Conservation (phyloP, 1,140 invertebrate genomes). For the Drosophila oshimai region DNA sequence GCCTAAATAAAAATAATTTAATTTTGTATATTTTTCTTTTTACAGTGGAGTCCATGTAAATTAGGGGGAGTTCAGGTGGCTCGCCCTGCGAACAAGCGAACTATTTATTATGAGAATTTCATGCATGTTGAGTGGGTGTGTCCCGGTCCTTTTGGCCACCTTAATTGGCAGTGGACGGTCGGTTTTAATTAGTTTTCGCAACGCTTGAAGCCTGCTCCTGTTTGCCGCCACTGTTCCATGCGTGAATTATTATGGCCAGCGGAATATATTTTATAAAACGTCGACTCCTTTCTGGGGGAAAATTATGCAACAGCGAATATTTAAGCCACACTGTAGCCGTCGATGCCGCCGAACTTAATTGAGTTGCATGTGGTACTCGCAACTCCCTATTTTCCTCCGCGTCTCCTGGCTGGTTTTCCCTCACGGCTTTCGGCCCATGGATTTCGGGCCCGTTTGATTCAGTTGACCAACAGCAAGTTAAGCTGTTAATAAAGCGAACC, state of each 20-base stretch:
- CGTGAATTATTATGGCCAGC: slow-evolving; percentile 68
- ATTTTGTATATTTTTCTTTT: background rate
- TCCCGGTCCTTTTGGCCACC: slow-evolving; percentile 43
- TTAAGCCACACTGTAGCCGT: slow-evolving; percentile 40
- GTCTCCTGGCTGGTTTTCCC: slow-evolving; percentile 1
- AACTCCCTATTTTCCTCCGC: slow-evolving; percentile 12
- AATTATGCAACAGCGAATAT: slow-evolving; percentile 64
- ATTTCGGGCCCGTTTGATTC: slow-evolving; percentile 13
- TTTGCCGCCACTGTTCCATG: slow-evolving; percentile 17
- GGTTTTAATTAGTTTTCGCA: slow-evolving; percentile 79
- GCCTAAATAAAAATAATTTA: too few species aligned
- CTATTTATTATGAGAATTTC: slow-evolving; percentile 67
- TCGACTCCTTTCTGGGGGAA: slow-evolving; percentile 21
- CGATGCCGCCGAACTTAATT: slow-evolving; percentile 69
- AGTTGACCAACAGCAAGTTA: slow-evolving; percentile 13
- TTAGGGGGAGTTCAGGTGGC: slow-evolving; percentile 50
- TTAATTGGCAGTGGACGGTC: slow-evolving; percentile 76
- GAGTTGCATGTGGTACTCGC: slow-evolving; percentile 60
- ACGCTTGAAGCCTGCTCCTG: slow-evolving; percentile 59
- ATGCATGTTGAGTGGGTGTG: slow-evolving; percentile 47
- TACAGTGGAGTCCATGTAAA: slow-evolving; percentile 46
- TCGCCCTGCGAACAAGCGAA: slow-evolving; percentile 15
- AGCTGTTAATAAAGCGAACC: slow-evolving; percentile 35
- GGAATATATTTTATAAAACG: slow-evolving; percentile 72
- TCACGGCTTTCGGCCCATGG: background rate